Percentiles rank a stretch among this genome's conserved stretches.
Conservation (phyloP, 2,888 invertebrate genomes). For the Luffia ferchaultella region DNA sequence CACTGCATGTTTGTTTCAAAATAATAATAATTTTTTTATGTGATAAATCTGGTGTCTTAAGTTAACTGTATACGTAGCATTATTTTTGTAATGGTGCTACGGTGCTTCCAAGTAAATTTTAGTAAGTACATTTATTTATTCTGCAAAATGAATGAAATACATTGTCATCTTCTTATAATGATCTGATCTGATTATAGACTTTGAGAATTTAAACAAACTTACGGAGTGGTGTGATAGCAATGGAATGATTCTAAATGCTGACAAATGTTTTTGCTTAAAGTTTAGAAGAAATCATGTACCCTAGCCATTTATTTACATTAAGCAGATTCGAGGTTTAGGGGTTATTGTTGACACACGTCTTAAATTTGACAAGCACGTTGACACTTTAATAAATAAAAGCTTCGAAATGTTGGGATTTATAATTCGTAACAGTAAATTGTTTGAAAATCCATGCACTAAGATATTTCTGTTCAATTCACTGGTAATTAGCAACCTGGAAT, state of each 20-base stretch:
- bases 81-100: too few relatives aligned
- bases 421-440: neutral
- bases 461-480: neutral
- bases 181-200: too few relatives aligned
- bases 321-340: neutral
- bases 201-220: conserved; percentile 57
- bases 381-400: neutral
- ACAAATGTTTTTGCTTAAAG: neutral
- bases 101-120: too few relatives aligned
- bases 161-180: too few relatives aligned
- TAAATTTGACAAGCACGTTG: neutral
- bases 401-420: neutral
- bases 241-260: neutral
- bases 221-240: conserved; percentile 30
- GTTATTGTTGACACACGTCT: neutral
- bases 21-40: too few relatives aligned
- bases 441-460: neutral
- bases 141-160: too few relatives aligned
- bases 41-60: too few relatives aligned
- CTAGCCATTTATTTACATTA: neutral
- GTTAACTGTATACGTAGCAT: too few relatives aligned
- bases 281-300: neutral
- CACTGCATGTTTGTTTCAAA: too few relatives aligned
- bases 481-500: neutral
- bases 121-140: too few relatives aligned